Conservation (phyloP, 37 sponge, comb jelly and placozoan genomes). For the Ianthella basta region DNA sequence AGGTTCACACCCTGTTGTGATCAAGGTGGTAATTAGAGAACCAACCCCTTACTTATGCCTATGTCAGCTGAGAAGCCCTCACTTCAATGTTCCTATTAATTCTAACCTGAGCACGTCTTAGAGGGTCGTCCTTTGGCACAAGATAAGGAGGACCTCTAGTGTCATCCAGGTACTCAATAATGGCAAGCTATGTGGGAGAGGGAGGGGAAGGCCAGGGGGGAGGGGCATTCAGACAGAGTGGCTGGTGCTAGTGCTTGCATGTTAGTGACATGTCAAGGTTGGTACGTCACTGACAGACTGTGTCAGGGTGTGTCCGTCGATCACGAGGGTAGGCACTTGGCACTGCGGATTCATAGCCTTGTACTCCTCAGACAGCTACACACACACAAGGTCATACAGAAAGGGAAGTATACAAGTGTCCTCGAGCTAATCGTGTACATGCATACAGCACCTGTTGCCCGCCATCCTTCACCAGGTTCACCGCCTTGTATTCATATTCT, state of each 20-base stretch:
- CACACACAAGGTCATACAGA: not conserved
- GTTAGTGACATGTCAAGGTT: too few relatives aligned
- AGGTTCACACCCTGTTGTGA: too few relatives aligned
- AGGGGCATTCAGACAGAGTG: not conserved
- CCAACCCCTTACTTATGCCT: too few relatives aligned
- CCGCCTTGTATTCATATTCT: conserved; percentile 87
- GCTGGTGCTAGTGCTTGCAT: not conserved
- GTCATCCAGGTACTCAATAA: conserved; percentile 97
- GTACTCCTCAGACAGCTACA: conserved; percentile 78
- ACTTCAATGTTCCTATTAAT: too few relatives aligned
- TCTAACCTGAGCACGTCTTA: conserved; percentile 64
- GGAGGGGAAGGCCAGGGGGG: not conserved
- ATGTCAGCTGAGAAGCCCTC: too few relatives aligned
- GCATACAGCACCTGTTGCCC: conserved; percentile 84
- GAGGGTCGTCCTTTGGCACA: conserved; percentile 71
- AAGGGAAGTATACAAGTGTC: not conserved
- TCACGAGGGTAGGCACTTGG: conserved; percentile 86
- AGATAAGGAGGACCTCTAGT: conserved; percentile 78
- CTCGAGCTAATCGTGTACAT: not conserved
- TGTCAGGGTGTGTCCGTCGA: conserved; percentile 86
- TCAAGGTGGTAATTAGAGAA: too few relatives aligned
- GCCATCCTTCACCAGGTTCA: conserved; percentile 95
- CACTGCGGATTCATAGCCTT: conserved; percentile 78
- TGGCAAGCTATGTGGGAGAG: conserved; percentile 64
- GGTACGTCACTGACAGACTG: conserved; percentile 78